Evolutionary conservation across 2,797 vertebrate species (phyloP).

Genomic region (Thalassophryne amazonica): DNA sequence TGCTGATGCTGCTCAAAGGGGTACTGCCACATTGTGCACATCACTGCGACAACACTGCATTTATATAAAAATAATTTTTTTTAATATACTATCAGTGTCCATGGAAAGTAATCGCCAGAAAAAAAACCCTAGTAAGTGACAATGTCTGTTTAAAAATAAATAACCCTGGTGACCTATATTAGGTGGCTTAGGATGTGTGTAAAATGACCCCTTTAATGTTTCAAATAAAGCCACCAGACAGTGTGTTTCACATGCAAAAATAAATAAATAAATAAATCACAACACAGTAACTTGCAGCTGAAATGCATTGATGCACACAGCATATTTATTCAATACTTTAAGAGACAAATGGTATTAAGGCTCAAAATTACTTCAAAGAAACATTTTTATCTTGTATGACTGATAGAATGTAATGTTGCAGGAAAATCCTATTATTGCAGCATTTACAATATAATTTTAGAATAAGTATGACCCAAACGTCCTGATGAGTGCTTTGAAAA

Average conservation of each 20-base stretch:
- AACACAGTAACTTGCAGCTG: neutral
- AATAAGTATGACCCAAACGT: neutral
- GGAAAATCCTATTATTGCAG: neutral
- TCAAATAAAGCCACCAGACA: neutral
- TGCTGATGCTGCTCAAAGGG: too few species aligned
- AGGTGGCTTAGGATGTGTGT: too few species aligned
- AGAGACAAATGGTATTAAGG: constrained; percentile 12
- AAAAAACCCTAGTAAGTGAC: too few species aligned
- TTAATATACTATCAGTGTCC: too few species aligned
- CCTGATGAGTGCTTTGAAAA: neutral
- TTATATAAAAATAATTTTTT: too few species aligned
- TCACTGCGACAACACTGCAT: too few species aligned
- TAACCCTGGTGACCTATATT: too few species aligned
- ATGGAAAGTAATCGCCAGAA: too few species aligned
- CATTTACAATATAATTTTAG: neutral
- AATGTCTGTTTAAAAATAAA: too few species aligned
- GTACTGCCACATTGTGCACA: too few species aligned
- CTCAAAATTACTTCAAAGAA: neutral
- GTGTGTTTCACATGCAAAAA: constrained; percentile 2
- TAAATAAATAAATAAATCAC: neutral
- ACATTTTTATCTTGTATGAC: neutral
- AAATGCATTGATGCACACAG: neutral
- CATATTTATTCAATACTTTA: neutral
- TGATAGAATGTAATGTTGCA: neutral
- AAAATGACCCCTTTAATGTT: too few species aligned